Percentiles rank a stretch among this genome's conserved stretches.
Conservation (phyloP, 2,797 vertebrate genomes). For the Pampus argenteus region DNA sequence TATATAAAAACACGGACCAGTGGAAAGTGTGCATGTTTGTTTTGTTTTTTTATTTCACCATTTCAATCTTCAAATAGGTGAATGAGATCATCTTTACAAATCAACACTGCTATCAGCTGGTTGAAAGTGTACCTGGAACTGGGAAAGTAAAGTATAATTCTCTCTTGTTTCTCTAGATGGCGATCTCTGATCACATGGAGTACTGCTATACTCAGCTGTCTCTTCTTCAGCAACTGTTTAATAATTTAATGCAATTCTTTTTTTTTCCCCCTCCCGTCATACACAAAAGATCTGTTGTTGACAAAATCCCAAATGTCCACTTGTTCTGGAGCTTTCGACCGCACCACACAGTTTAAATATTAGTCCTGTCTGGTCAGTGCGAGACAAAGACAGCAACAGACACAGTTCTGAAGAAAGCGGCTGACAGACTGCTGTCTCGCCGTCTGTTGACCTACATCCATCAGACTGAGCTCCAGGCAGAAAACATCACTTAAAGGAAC, state of each 20-base stretch:
- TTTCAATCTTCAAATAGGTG: not conserved
- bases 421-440: not conserved
- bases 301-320: not conserved
- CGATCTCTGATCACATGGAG: not conserved
- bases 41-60: not conserved
- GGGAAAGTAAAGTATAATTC: too few species aligned
- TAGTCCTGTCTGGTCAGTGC: not conserved
- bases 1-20: not conserved
- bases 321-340: not conserved
- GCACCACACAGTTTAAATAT: not conserved
- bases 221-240: not conserved
- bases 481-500: not conserved
- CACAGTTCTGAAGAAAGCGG: too few species aligned
- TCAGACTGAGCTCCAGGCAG: not conserved
- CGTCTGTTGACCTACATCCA: not conserved
- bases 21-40: too few species aligned
- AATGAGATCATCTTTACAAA: not conserved
- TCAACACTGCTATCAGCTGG: not conserved
- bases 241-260: too few species aligned
- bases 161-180: constrained; percentile 28
- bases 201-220: not conserved
- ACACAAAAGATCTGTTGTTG: not conserved
- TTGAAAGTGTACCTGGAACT: not conserved
- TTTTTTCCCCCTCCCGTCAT: too few species aligned
- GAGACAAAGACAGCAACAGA: not conserved